These are phyloP conservation scores for Bubalus kerabau DNA, from an alignment of 2,113 vertebrate genomes.

Conservation along the genomic window DNA sequence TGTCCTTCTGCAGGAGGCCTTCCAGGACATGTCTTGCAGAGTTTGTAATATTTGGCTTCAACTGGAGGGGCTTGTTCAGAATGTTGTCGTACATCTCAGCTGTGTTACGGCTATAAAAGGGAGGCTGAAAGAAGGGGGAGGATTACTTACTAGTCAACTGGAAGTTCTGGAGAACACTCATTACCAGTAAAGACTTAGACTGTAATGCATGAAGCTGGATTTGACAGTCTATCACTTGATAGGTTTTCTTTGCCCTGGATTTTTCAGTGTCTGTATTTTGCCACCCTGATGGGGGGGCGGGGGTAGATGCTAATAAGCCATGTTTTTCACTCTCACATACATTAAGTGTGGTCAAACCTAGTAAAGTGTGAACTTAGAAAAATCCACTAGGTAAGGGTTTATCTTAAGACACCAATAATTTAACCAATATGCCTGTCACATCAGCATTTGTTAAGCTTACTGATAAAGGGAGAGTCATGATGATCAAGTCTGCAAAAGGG, in stretches of 20 bases:
- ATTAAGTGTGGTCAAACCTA: neutral
- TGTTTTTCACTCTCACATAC: neutral
- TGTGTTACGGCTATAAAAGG: conserved; percentile 98
- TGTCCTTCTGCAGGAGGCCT: conserved; percentile 95
- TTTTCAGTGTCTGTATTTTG: neutral
- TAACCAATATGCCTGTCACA: neutral
- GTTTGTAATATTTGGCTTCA: conserved; percentile 99
- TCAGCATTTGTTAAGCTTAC: neutral
- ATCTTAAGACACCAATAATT: neutral
- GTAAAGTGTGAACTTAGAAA: neutral
- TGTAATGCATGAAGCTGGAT: neutral
- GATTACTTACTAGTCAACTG: neutral
- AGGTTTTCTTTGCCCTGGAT: neutral
- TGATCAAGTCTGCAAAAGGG: neutral
- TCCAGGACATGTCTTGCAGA: conserved; percentile 94
- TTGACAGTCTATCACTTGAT: neutral
- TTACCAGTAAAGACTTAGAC: neutral
- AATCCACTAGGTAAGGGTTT: neutral
- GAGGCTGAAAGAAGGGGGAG: conserved; percentile 83
- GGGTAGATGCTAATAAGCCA: neutral
- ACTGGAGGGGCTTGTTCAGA: conserved; percentile 96
- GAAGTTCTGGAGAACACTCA: neutral
- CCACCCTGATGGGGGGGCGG: neutral
- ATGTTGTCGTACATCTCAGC: conserved; percentile 99
- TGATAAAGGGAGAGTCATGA: neutral